Conservation (phyloP, 2,113 vertebrate species). For the Turnix velox region DNA sequence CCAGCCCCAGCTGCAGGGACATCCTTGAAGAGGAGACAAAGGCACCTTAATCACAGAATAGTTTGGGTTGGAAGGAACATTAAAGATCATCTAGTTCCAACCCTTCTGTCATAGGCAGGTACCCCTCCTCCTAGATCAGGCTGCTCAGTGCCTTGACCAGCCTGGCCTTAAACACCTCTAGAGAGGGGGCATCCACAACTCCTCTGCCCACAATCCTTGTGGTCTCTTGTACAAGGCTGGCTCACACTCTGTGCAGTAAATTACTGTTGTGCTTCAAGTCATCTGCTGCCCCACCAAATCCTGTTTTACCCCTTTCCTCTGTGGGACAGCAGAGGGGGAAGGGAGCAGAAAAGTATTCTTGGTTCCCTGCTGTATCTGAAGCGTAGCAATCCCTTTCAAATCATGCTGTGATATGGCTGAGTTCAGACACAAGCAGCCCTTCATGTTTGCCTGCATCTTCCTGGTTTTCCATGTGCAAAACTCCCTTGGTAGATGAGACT, state of each 20-base stretch:
- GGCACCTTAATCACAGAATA: background rate
- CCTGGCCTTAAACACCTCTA: too few species aligned
- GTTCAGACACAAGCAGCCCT: background rate
- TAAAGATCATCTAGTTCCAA: too few species aligned
- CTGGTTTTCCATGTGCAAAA: background rate
- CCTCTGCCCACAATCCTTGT: too few species aligned
- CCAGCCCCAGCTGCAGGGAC: background rate
- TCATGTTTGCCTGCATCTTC: background rate
- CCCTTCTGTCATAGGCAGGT: too few species aligned
- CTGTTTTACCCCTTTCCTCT: background rate
- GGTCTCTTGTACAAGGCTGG: background rate
- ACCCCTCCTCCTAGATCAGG: too few species aligned
- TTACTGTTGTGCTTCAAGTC: background rate
- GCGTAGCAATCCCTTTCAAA: background rate
- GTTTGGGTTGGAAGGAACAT: too few species aligned
- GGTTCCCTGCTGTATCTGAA: background rate
- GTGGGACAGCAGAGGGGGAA: accelerated
- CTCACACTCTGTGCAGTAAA: background rate
- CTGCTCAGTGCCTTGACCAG: too few species aligned
- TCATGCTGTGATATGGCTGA: background rate
- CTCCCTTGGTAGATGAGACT: background rate
- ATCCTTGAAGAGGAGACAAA: background rate
- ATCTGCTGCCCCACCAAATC: background rate
- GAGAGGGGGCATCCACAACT: too few species aligned
- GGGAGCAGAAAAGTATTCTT: background rate